phyloP scores from a whole-genome alignment of 2,888 invertebrate species.

The Drosophila prostipennis region DNA sequence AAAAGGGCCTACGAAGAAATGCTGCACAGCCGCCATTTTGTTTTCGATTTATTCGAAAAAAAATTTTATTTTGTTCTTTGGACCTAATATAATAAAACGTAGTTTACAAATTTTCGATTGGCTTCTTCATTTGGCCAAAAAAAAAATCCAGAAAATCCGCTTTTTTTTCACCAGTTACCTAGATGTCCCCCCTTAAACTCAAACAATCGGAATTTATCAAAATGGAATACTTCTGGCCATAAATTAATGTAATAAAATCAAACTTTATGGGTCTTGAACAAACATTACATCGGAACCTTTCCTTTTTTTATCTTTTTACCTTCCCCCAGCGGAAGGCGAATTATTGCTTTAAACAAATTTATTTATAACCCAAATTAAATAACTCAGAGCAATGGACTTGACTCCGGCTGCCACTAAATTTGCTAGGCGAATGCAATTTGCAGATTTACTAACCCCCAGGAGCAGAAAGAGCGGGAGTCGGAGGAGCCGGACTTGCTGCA shows the following conservation, averaged over 20 bases:
- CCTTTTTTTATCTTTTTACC: not conserved
- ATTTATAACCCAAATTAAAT: conserved; percentile 79
- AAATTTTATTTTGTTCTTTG: too few relatives aligned
- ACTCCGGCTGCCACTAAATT: conserved; percentile 57
- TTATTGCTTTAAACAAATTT: conserved; percentile 66
- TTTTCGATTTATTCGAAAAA: too few relatives aligned
- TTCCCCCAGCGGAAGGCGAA: conserved; percentile 16
- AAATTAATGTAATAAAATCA: not conserved
- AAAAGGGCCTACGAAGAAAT: too few relatives aligned
- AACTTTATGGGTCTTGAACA: not conserved
- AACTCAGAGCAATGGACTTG: conserved; percentile 58
- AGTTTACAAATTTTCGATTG: too few relatives aligned
- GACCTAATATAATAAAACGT: too few relatives aligned
- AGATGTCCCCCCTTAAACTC: too few relatives aligned
- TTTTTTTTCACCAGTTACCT: too few relatives aligned
- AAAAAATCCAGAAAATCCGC: too few relatives aligned
- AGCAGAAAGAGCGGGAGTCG: conserved; percentile 20
- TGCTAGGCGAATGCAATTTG: conserved; percentile 66
- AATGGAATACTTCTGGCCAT: not conserved
- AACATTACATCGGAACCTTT: conserved; percentile 1
- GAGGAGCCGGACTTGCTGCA: conserved; percentile 37
- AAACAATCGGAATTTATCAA: not conserved
- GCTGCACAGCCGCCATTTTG: too few relatives aligned
- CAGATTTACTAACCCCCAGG: conserved; percentile 54
- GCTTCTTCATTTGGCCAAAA: too few relatives aligned